Evolutionary conservation across 2,888 invertebrate species (phyloP).

Genomic region (Linnaemya vulpina): DNA sequence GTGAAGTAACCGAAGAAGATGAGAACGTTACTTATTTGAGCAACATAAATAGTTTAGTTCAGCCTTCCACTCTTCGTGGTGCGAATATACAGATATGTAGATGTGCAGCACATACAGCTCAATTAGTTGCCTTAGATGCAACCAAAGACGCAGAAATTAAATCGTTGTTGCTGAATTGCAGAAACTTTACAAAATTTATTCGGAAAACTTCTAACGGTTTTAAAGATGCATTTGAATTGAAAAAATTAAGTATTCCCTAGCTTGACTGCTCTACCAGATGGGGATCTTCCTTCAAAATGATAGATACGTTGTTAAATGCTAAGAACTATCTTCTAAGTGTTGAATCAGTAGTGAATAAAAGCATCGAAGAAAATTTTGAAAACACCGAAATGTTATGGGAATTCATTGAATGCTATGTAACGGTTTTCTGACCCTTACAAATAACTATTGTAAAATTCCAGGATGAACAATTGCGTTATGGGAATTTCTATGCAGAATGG

Average conservation of each 20-base stretch:
- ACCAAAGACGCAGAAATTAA: conserved; percentile 10
- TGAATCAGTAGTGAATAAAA: neutral
- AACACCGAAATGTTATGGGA: no score
- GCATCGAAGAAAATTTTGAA: neutral
- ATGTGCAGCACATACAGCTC: conserved; percentile 68
- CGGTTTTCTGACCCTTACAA: conserved; percentile 5
- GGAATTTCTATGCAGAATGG: neutral
- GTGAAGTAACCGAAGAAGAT: conserved; percentile 6
- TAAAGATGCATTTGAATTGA: conserved; percentile 17
- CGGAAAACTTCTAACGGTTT: conserved; percentile 25
- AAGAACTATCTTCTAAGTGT: neutral
- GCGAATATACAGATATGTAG: conserved; percentile 19
- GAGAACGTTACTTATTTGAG: conserved; percentile 1
- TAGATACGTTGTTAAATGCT: conserved; percentile 10
- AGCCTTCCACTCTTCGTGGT: neutral
- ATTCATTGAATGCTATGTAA: conserved; percentile 16
- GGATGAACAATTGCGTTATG: neutral
- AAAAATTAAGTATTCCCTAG: conserved; percentile 19
- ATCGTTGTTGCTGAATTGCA: neutral
- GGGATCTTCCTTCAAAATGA: conserved; percentile 31
- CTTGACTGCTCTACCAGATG: conserved; percentile 24
- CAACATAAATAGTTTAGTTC: conserved; percentile 8
- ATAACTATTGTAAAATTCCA: neutral
- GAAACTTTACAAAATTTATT: conserved; percentile 45
- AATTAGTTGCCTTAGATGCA: conserved; percentile 65